Evolutionary conservation across 2,797 vertebrate genomes (phyloP), one percentile per base, ranked within the genome.

Genomic region (Alectoris magna): DNA sequence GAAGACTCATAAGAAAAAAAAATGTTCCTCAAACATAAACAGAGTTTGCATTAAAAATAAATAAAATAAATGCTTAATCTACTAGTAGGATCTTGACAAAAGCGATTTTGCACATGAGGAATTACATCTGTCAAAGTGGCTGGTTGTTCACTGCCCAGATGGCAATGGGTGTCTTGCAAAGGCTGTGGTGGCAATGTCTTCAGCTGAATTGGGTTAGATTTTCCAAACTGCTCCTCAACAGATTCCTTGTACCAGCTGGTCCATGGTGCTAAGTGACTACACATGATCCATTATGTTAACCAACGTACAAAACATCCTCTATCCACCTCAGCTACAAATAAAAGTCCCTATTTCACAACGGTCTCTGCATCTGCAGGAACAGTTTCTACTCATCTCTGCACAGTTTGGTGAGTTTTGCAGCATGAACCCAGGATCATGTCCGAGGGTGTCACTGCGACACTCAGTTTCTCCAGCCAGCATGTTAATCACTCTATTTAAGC

Each of bases 121-220:
- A 58, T 82, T 49, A 63, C 62, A 23, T 55, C 36, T 58, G 39
- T 19, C 44, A 36, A 49, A 87, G 11, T 2, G 9, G 4, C 23
- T 56, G 27, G 9, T 71, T 6, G 1, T 29, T 14, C 4, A 0
- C 44, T 74, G 19, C 53, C 15, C 31, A 76, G 53, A 26, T 4
- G 51, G 11, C 4, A 2, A 31, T 8, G 27, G 27, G 51, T 27
- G 3, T 24, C 14, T 81, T 66, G 18, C 49, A 82, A 81, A 22
- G 15, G 13, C 63, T 6, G 13, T 43, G 70, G 36, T 34, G 59
- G 34, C 19, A 41, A 39, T 0, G 0, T n/a, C 29, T 55, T 76
- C 39, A n/a, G 1, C 38, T 48, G 31, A 12, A 11, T n/a, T 2
- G 1, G 3, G 10, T 23, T 10, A 62, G 9, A 58, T 3, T 58